Conservation (phyloP, 1,140 invertebrate genomes). For the Archivesica marissinica region DNA sequence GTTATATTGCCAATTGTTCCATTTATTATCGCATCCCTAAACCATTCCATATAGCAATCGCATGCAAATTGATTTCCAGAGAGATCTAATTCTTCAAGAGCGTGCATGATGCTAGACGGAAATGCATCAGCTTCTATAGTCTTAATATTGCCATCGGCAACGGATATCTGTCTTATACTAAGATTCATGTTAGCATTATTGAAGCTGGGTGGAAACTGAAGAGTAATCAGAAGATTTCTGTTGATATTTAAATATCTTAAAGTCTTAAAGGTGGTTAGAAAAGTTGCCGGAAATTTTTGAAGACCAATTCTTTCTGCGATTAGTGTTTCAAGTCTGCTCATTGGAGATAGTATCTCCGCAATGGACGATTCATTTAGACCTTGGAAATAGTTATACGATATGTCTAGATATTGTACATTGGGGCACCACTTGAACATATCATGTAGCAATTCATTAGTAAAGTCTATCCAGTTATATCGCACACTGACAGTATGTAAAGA, state of each 20-base stretch:
- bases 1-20: not conserved
- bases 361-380: not conserved
- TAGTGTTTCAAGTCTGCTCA: not conserved
- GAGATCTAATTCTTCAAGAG: not conserved
- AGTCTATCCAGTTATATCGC: conserved; percentile 14
- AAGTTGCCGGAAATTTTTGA: not conserved
- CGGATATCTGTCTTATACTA: not conserved
- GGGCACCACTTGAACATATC: not conserved
- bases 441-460: not conserved
- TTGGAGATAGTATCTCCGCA: not conserved
- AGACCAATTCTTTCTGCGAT: not conserved
- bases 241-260: not conserved
- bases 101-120: not conserved
- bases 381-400: not conserved
- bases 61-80: not conserved
- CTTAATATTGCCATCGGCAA: not conserved
- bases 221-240: not conserved
- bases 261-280: not conserved
- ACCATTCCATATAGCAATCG: not conserved
- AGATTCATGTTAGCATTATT: not conserved
- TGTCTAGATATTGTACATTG: not conserved
- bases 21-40: not conserved
- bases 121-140: not conserved
- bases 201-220: not conserved
- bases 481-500: not conserved